A percentile compares a stretch with the other conserved stretches of the same genome.
These are phyloP conservation scores for Drosophila tripunctata DNA, from an alignment of 2,888 invertebrate genomes.

Conservation along the genomic window DNA sequence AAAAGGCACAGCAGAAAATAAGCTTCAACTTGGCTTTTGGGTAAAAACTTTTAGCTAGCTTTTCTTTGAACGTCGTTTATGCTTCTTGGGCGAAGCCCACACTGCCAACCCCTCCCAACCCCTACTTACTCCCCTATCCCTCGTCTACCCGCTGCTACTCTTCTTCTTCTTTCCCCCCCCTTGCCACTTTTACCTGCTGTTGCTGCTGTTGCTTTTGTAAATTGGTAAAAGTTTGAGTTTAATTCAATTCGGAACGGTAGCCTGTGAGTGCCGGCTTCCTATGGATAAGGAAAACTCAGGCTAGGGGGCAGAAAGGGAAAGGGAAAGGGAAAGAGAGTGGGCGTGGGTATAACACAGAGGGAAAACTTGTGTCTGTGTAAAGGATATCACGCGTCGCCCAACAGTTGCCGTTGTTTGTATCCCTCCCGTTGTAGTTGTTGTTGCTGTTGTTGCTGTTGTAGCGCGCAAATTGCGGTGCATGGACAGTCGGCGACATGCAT, in stretches of 20 bases:
- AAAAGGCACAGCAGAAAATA: slow-evolving; percentile 72
- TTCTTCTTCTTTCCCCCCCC: background rate
- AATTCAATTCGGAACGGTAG: slow-evolving; percentile 83
- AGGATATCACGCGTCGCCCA: slow-evolving; percentile 70
- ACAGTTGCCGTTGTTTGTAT: slow-evolving; percentile 45
- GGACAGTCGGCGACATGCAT: slow-evolving; percentile 60
- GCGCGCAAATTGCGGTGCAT: slow-evolving; percentile 76
- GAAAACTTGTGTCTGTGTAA: slow-evolving; percentile 48
- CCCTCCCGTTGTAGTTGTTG: slow-evolving; percentile 19
- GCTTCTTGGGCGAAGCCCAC: slow-evolving; percentile 37
- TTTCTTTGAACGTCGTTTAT: slow-evolving; percentile 55
- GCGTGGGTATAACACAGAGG: background rate
- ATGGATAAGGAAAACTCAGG: slow-evolving; percentile 62
- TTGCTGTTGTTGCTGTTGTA: slow-evolving; percentile 29
- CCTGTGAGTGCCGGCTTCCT: slow-evolving; percentile 80
- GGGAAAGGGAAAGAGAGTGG: background rate
- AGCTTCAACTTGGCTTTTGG: slow-evolving; percentile 75
- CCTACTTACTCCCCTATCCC: background rate
- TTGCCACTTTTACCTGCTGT: slow-evolving; percentile 29
- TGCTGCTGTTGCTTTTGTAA: slow-evolving; percentile 76
- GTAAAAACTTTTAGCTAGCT: slow-evolving; percentile 58
- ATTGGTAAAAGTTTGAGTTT: slow-evolving; percentile 81
- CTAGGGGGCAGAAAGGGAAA: background rate
- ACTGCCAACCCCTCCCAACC: background rate
- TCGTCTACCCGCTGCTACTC: background rate